Percentiles rank a stretch among this genome's conserved stretches.
Evolutionary conservation across 2,888 invertebrate species (phyloP).

Genomic region (Labia minor): DNA sequence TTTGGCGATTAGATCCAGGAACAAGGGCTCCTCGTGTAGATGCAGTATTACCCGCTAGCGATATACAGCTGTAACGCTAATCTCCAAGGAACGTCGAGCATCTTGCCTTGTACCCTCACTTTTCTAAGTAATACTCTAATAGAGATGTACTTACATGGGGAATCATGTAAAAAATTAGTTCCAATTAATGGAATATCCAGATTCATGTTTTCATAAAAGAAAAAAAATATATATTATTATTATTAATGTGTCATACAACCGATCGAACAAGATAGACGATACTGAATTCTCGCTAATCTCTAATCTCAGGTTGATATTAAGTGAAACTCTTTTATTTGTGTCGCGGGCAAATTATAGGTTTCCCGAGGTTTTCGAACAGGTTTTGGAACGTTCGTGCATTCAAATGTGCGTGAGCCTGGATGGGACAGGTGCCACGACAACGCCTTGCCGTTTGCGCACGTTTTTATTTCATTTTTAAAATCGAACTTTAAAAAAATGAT

Average conservation of each 20-base stretch:
- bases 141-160: not conserved
- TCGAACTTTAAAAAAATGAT: not conserved
- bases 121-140: not conserved
- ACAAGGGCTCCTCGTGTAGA: not conserved
- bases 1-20: not conserved
- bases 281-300: not conserved
- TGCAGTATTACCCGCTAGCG: not conserved
- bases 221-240: not conserved
- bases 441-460: not conserved
- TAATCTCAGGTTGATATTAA: not conserved
- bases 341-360: not conserved
- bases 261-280: not conserved
- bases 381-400: not conserved
- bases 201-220: too few relatives aligned
- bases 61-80: not conserved
- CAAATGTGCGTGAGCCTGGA: not conserved
- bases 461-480: not conserved
- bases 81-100: not conserved
- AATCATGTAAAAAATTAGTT: not conserved
- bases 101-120: not conserved
- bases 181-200: not conserved
- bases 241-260: not conserved
- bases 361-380: not conserved
- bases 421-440: not conserved
- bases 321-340: not conserved